Conservation (phyloP, 2,797 vertebrate genomes). For the Chelonia mydas region DNA sequence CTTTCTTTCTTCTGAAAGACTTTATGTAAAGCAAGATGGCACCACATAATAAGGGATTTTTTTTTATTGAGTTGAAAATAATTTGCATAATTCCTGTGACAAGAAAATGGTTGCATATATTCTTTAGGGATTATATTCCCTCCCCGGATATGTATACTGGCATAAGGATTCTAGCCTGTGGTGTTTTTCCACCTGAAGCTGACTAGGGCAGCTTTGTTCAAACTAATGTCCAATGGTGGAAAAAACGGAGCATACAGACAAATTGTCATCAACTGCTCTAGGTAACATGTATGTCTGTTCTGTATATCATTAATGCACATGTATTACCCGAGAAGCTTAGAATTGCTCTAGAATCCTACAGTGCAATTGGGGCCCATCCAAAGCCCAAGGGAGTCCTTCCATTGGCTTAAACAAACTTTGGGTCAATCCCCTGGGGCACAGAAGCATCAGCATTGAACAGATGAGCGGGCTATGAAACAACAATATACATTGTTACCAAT, state of each 20-base stretch:
- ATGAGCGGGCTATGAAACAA: neutral
- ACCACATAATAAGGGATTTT: neutral
- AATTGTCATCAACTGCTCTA: neutral
- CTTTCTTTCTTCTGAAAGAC: neutral
- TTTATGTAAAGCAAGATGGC: neutral
- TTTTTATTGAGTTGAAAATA: neutral
- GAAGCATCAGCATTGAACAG: neutral
- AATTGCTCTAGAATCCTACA: neutral
- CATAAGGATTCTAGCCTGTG: neutral
- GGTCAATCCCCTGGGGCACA: neutral
- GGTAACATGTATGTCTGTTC: neutral
- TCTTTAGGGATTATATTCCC: conserved; percentile 8
- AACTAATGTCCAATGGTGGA: neutral
- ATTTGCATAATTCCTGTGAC: neutral
- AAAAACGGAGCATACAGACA: neutral
- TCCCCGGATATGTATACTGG: neutral
- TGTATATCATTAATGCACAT: neutral
- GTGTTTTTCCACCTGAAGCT: neutral
- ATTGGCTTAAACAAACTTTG: neutral
- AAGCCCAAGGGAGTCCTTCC: neutral
- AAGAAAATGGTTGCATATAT: neutral
- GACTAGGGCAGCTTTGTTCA: conserved; percentile 8
- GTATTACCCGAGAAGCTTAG: neutral
- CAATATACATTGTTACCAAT: neutral
- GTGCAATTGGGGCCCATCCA: neutral